A percentile compares a stretch with the other conserved stretches of the same genome.
phyloP scores from a whole-genome alignment of 2,113 vertebrate genomes.

The Hippocampus mohnikei region DNA sequence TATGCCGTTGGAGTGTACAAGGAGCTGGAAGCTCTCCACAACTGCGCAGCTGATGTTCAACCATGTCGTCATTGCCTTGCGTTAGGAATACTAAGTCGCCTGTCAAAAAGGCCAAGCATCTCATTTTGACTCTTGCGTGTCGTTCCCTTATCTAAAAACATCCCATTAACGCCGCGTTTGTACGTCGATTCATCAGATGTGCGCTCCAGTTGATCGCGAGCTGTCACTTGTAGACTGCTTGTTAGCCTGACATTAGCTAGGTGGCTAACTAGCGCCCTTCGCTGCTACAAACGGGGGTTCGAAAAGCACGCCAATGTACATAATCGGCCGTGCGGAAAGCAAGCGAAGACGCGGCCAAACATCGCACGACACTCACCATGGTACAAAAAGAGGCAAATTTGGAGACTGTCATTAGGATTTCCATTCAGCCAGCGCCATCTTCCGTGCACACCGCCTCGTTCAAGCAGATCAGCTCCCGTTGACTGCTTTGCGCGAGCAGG shows the following conservation, averaged over 20 bases:
- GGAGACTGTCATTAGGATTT: constrained; percentile 98
- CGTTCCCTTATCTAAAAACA: background rate
- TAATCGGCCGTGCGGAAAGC: background rate
- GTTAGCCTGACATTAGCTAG: constrained; percentile 45
- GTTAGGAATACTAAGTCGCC: constrained; percentile 23
- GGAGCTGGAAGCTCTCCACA: constrained; percentile 32
- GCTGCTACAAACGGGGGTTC: constrained; percentile 1
- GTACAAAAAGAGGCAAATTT: constrained; percentile 98
- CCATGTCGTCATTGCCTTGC: constrained; percentile 54
- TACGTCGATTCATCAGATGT: constrained; percentile 24
- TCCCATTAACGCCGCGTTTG: background rate
- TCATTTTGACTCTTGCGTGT: background rate
- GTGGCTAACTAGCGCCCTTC: constrained; percentile 36
- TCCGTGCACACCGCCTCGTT: constrained; percentile 79
- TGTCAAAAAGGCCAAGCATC: constrained; percentile 1
- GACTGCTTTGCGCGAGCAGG: background rate
- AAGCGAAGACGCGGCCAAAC: background rate
- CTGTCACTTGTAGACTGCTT: constrained; percentile 22
- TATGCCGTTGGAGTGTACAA: constrained; percentile 1
- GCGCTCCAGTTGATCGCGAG: constrained; percentile 30
- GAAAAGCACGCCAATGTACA: background rate
- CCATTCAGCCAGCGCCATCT: constrained; percentile 96
- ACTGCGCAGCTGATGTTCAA: constrained; percentile 57
- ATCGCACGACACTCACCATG: constrained; percentile 79
- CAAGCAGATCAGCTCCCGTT: constrained; percentile 49